Base-by-base conservation (phyloP, 2,888 invertebrate species). In the Sthenelais limicola region DNA sequence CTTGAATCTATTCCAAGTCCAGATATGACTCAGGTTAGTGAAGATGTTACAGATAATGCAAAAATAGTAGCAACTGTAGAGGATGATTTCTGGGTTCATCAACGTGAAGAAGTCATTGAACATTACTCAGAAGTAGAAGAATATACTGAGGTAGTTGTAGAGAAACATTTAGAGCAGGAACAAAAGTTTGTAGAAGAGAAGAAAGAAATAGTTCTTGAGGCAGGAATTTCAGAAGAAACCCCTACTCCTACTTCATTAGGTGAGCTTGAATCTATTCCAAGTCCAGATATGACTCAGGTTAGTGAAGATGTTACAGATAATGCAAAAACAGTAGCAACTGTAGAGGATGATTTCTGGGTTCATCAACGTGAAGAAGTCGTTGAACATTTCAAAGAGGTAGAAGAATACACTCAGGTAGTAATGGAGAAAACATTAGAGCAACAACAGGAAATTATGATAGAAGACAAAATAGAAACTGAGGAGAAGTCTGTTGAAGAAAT, bases 111-210 rank as follows among this genome's bases (percentile, higher is more conserved):
- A n/a, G 24, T 62, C 2, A 62, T 43, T 9, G 62, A 58, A 33
- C 58, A 58, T 58, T 58, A 35, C 58, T 38, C 33, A 33, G 58
- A 58, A 24, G 58, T 58, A 32, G 58, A 58, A 33, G 24, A 5
- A 58, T n/a, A n/a, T 33, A 35, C 35, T 7, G 33, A 58, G n/a
- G 35, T 33, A 21, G 35, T 58, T 5, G 21, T 5, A 26, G 5
- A 54, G 54, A 54, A 54, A n/a, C 30, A 54, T 15, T 9, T 54
- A 5, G 12, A 26, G 26, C 5, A 12, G 28, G 26, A 28, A 15
- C 54, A 54, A 54, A 32, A 54, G n/a, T 24, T 56, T 32, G 32
- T 21, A 28, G 15, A 32, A 56, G 56, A 56, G 32, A 28, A n/a
- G n/a, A n/a, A n/a, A n/a, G n/a, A n/a, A n/a, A n/a, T n/a, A n/a